Evolutionary conservation across 2,888 invertebrate species (phyloP), one percentile per base, ranked within the genome.

Genomic region (Aromia moschata): DNA sequence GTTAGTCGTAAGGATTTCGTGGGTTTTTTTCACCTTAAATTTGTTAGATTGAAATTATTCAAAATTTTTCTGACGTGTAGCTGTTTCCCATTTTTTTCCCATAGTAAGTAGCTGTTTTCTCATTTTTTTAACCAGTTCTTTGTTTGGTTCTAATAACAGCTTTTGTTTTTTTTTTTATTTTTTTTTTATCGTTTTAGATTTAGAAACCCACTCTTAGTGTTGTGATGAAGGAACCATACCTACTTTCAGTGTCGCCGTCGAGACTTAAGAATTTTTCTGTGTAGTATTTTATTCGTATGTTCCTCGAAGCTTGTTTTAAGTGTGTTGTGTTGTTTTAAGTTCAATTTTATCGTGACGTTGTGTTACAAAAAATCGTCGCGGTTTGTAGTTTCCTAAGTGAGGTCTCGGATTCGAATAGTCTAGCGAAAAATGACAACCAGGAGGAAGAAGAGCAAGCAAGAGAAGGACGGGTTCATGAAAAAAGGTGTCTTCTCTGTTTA

Each of bases 401-500:
- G 25, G 7, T 5, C 3, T 49, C 18, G 37, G 15, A 14, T 2
- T 18, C n/a, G 25, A 38, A 11, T 47, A 47, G 5, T n/a, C 18
- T 1, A 9, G 11, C 14, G 18, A 45, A 69, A 67, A 66, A 88
- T 88, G 88, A 87, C 88, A 68, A 85, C 87, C 60, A 82, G 88
- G 70, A 84, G 87, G 77, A 89, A 88, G 83, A 87, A 87, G 82
- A 73, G 70, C 43, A 85, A 85, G 77, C 86, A 86, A 74, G 86
- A 87, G 75, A 71, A 71, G 51, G 86, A 85, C 74, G 84, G 91
- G 81, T 92, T 93, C 82, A 90, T 93, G 80, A 92, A n/a, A 92
- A 84, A 93, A 93, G 85, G 93, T 93, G 73, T 93, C 93, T 73
- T 91, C 91, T 71, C 85, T 93, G 74, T 93, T 93, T 84, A 92